These are phyloP conservation scores for Pseudorhiza aurosa DNA, from an alignment of 30 jellyfish, hydroid and myxozoan genomes.

Conservation along the genomic window DNA sequence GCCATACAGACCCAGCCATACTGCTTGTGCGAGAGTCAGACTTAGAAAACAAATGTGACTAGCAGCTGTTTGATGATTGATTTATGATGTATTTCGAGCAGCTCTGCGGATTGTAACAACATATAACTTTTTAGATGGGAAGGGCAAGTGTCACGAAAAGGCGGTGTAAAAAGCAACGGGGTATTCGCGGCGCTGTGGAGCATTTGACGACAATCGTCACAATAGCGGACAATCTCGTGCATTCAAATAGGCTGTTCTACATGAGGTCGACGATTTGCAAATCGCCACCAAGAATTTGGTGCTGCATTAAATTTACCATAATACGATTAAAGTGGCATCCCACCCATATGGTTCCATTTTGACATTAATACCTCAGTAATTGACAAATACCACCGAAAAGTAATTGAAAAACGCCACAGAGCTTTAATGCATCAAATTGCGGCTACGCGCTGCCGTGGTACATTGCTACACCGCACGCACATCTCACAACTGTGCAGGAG, in stretches of 20 bases:
- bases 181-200: neutral
- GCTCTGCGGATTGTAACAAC: too few species aligned
- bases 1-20: too few species aligned
- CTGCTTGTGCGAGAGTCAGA: too few species aligned
- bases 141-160: constrained; percentile 2
- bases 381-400: neutral
- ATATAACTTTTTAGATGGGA: neutral
- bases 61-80: too few species aligned
- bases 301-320: constrained; percentile 26
- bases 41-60: too few species aligned
- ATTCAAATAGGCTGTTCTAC: neutral
- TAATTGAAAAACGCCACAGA: too few species aligned
- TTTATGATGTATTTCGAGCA: too few species aligned
- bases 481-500: too few species aligned
- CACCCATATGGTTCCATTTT: constrained; percentile 35
- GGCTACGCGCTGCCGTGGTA: too few species aligned
- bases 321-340: constrained; percentile 24
- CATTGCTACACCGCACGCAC: too few species aligned
- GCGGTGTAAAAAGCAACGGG: neutral
- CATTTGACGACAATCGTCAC: neutral
- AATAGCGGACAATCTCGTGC: neutral
- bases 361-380: neutral
- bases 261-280: constrained; percentile 37
- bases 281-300: constrained; percentile 49
- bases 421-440: too few species aligned